A percentile compares a stretch with the other conserved stretches of the same genome.
phyloP scores from a whole-genome alignment of 2,797 vertebrate genomes.

The Spea hammondii region DNA sequence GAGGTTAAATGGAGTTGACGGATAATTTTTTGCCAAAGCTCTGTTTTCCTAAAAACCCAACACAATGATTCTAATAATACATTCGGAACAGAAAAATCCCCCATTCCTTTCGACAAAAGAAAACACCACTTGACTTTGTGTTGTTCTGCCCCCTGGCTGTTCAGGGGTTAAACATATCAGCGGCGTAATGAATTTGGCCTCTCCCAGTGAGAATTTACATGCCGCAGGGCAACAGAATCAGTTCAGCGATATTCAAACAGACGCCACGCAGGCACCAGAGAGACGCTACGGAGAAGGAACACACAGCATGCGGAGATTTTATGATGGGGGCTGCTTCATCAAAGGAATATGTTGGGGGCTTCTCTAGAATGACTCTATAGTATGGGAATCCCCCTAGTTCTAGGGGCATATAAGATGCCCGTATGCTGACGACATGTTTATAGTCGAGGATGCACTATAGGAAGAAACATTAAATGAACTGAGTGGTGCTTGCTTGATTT shows the following conservation, averaged over 20 bases:
- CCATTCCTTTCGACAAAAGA: conserved; percentile 10
- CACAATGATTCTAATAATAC: conserved; percentile 65
- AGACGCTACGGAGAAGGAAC: background rate
- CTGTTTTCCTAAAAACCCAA: conserved; percentile 12
- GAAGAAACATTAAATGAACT: too few relatives aligned
- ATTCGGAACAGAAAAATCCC: conserved; percentile 28
- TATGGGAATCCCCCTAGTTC: too few relatives aligned
- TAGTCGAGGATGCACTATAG: too few relatives aligned
- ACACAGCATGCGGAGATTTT: background rate
- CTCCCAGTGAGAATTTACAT: conserved; percentile 28
- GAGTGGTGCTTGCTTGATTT: too few relatives aligned
- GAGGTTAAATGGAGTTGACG: conserved; percentile 7
- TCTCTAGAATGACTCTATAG: too few relatives aligned
- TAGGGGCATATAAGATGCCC: too few relatives aligned
- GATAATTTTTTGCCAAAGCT: background rate
- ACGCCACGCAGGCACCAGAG: background rate
- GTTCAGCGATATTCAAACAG: conserved; percentile 14
- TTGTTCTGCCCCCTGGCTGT: background rate
- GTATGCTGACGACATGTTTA: too few relatives aligned
- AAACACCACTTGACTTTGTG: background rate
- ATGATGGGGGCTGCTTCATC: background rate
- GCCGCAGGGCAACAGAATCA: conserved; percentile 35
- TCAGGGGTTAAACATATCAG: conserved; percentile 36
- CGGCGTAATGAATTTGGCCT: conserved; percentile 42
- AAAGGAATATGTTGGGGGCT: too few relatives aligned